phyloP scores from a whole-genome alignment of 2,797 vertebrate species.

The Dromococcyx pavoninus region DNA sequence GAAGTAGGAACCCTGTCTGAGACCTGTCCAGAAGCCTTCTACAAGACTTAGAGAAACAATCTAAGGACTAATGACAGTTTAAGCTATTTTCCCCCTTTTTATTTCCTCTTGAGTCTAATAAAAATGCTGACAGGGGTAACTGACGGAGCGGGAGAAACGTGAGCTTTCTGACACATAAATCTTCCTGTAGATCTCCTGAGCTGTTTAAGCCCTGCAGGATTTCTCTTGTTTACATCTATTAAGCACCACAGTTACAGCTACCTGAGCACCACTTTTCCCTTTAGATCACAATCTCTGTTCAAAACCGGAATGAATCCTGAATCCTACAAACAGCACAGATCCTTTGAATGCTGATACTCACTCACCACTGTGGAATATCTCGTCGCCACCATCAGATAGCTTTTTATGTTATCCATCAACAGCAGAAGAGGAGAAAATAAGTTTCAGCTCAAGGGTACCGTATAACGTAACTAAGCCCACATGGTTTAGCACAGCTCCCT shows the following conservation, averaged over 20 bases:
- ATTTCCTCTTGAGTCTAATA: not conserved
- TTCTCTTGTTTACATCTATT: not conserved
- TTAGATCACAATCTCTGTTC: not conserved
- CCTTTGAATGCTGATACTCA: not conserved
- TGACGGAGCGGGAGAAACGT: not conserved
- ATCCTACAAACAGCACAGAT: not conserved
- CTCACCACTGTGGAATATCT: not conserved
- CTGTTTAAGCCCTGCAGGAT: not conserved
- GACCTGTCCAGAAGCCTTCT: not conserved
- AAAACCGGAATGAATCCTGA: not conserved
- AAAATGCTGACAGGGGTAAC: not conserved
- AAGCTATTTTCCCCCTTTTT: not conserved
- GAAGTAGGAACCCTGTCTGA: not conserved
- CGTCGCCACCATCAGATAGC: not conserved
- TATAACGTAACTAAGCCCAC: not conserved
- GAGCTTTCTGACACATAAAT: not conserved
- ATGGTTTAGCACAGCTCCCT: slow-evolving; percentile 9
- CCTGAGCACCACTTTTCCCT: accelerated
- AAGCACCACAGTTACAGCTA: not conserved
- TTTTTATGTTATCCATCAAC: not conserved
- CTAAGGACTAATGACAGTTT: not conserved
- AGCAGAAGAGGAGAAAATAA: not conserved
- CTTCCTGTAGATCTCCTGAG: not conserved
- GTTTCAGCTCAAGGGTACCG: not conserved
- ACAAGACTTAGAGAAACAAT: not conserved